Percentiles rank a stretch among this genome's conserved stretches.
phyloP scores from a whole-genome alignment of 2,797 vertebrate genomes.

The Odontamblyopus rebecca region DNA sequence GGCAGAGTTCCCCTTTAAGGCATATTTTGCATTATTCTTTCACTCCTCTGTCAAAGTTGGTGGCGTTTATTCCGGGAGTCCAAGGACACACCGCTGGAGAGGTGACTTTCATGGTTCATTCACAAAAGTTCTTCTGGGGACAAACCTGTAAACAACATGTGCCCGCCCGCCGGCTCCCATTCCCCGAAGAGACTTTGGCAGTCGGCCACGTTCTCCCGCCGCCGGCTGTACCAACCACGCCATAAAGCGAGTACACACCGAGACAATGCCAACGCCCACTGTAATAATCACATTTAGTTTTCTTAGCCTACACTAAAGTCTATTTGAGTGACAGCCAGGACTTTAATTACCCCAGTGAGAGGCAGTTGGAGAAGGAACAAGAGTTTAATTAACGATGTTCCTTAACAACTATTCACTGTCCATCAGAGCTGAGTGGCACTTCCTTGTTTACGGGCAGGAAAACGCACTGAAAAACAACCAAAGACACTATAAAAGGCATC shows the following conservation, averaged over 20 bases:
- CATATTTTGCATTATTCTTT: not conserved
- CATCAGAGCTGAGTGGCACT: too few relatives aligned
- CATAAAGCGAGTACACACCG: not conserved
- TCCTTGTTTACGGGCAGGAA: too few relatives aligned
- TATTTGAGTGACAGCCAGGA: not conserved
- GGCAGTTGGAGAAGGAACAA: too few relatives aligned
- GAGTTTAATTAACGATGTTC: too few relatives aligned
- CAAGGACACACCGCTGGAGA: not conserved
- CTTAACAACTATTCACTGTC: too few relatives aligned
- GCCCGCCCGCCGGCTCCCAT: not conserved
- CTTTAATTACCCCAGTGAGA: too few relatives aligned
- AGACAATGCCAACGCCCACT: not conserved
- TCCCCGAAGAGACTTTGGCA: not conserved
- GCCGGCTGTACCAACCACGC: not conserved
- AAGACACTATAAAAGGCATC: too few relatives aligned
- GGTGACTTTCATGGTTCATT: not conserved
- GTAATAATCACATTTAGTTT: not conserved
- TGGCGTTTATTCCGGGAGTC: not conserved
- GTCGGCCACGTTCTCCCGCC: not conserved
- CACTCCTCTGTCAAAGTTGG: not conserved
- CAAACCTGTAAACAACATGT: not conserved
- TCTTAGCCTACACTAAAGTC: not conserved
- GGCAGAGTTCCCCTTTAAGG: too few relatives aligned
- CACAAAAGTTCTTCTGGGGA: not conserved
- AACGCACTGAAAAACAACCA: too few relatives aligned